Evolutionary conservation across 2,113 vertebrate genomes (phyloP), one percentile per base, ranked within the genome.

Genomic region (Carassius gibelio): DNA sequence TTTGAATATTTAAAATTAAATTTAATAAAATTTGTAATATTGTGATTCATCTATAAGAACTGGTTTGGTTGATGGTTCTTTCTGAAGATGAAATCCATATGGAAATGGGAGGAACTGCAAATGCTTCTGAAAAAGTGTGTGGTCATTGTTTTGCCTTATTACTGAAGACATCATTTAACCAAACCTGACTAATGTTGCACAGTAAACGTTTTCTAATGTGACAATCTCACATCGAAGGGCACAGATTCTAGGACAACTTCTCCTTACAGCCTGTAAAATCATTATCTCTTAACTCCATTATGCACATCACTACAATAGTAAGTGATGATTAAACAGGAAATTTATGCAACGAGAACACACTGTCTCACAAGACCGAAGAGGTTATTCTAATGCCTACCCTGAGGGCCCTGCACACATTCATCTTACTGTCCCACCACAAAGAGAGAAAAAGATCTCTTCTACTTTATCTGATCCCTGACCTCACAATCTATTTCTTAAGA

Each of bases 361-460:
- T 15, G 8, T 81, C 61, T 71, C 62, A 52, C 26, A 62, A 84
- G 69, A 78, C 68, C 3, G 10, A 13, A 76, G 48, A 82, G 62
- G 75, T 85, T 85, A 52, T 30, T 71, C 7, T 26, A 82, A 84
- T 82, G 66, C 48, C 6, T 50, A 8, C 9, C 57, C 66, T 82
- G 30, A 61, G 42, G 61, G 72, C 26, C 48, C 42, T 55, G 10
- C 1, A 85, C 52, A 45, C 75, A 78, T 87, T 83, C 21, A 76
- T 87, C 74, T 79, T 78, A 52, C 61, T 82, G 64, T 78, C 79
- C 52, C n/a, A 78, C 19, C 50, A 75, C 59, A 85, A 52, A 87
- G 23, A 71, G 38, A 19, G 34, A 84, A 26, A 69, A n/a, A 23
- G 5, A 59, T 50, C 26, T 75, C 38, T 75, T 45, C 13, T 50